phyloP scores from a whole-genome alignment of 2,113 vertebrate genomes.

The Hirundichthys speculiger region DNA sequence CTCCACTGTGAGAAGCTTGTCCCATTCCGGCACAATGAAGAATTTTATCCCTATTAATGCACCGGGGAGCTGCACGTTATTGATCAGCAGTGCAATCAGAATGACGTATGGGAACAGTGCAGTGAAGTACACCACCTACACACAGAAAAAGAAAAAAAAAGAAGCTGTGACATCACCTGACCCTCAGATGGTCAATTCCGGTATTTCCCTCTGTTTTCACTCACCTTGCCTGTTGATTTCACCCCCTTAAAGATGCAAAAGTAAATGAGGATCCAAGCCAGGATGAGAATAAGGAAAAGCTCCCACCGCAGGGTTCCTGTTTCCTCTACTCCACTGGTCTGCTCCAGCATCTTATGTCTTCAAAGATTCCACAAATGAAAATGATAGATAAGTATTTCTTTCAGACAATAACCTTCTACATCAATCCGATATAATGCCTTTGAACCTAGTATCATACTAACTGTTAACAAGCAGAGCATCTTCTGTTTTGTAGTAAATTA shows the following conservation, averaged over 20 bases:
- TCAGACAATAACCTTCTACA: no score
- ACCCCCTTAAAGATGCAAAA: conserved; percentile 83
- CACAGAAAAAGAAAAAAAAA: not conserved
- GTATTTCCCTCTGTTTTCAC: not conserved
- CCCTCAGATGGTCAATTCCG: no score
- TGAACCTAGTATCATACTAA: no score
- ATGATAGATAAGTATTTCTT: not conserved
- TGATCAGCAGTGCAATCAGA: conserved; percentile 79
- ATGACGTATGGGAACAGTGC: conserved; percentile 81
- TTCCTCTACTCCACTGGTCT: conserved; percentile 72
- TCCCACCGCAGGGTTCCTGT: conserved; percentile 75
- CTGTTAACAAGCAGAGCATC: no score
- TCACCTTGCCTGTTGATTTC: conserved; percentile 82
- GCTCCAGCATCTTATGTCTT: conserved; percentile 78
- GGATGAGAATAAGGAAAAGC: conserved; percentile 75
- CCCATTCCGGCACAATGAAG: conserved; percentile 81
- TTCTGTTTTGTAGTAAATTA: no score
- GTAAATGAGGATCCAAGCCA: conserved; percentile 82
- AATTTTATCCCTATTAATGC: conserved; percentile 76
- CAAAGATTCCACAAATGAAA: conserved; percentile 1
- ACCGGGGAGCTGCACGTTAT: conserved; percentile 81
- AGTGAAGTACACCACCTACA: conserved; percentile 83
- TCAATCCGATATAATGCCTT: no score
- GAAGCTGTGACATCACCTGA: not conserved
- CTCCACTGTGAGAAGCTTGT: conserved; percentile 74